Conservation (phyloP, 2,888 invertebrate genomes). For the Chymomyza caudatula region DNA sequence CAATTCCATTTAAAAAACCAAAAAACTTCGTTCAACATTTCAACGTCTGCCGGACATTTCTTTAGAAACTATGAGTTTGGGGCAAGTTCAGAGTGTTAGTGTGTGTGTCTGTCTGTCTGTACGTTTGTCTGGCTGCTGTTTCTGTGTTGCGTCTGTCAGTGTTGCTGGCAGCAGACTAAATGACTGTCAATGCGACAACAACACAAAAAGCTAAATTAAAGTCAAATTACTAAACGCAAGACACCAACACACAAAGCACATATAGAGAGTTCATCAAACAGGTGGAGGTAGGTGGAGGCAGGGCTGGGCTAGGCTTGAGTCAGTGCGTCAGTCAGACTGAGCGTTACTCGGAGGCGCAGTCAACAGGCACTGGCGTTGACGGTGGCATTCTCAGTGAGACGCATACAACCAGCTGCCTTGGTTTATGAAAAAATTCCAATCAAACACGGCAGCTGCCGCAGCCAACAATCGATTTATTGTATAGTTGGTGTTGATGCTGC, state of each 20-base stretch:
- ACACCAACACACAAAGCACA: slow-evolving; percentile 21
- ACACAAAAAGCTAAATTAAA: slow-evolving; percentile 5
- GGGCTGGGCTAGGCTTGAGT: slow-evolving; percentile 1
- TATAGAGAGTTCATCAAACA: background rate
- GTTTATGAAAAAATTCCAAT: slow-evolving; percentile 57
- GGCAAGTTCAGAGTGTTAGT: slow-evolving; percentile 3
- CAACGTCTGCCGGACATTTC: background rate
- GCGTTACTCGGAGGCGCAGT: slow-evolving; percentile 36
- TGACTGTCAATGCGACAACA: slow-evolving; percentile 22
- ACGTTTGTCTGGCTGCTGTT: slow-evolving; percentile 5
- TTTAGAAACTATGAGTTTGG: background rate
- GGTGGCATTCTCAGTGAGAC: slow-evolving; percentile 29
- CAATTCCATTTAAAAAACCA: slow-evolving; percentile 72
- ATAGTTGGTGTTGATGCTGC: background rate
- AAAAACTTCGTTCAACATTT: slow-evolving; percentile 50
- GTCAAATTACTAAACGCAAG: background rate
- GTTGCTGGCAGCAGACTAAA: slow-evolving; percentile 45
- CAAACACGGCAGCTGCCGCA: slow-evolving; percentile 30
- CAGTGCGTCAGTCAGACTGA: background rate
- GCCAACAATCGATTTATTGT: slow-evolving; percentile 31
- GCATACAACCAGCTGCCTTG: slow-evolving; percentile 8
- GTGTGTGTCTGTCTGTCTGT: slow-evolving; percentile 16
- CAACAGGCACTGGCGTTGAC: background rate
- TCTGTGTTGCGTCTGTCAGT: slow-evolving; percentile 37
- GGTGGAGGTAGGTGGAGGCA: slow-evolving; percentile 33